Evolutionary conservation across 35 echinoderm and acorn worm genomes (phyloP).

Genomic region (Stichopus chloronotus): DNA sequence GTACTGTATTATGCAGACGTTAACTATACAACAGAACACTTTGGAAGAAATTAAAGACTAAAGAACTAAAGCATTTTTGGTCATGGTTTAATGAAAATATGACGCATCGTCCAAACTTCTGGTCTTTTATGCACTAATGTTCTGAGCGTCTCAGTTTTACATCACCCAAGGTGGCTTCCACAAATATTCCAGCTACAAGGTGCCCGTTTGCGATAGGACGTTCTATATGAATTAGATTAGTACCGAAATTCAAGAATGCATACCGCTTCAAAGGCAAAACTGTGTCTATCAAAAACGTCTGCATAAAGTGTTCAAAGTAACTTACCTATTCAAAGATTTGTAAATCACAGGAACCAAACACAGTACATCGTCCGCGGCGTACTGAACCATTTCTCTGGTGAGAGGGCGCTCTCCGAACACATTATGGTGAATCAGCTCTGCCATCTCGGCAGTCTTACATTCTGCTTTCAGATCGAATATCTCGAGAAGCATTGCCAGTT

Average conservation of each 20-base stretch:
- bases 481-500: too few relatives aligned
- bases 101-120: too few relatives aligned
- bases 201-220: background rate
- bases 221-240: background rate
- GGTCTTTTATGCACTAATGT: too few relatives aligned
- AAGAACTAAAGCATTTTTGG: too few relatives aligned
- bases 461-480: background rate
- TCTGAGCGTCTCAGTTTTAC: too few relatives aligned
- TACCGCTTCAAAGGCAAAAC: background rate
- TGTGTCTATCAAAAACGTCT: background rate
- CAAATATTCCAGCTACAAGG: background rate
- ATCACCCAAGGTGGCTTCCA: too few relatives aligned
- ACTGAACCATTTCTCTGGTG: background rate
- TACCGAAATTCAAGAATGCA: background rate
- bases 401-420: background rate
- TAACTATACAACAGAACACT: too few relatives aligned
- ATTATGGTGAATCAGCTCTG: background rate
- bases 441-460: background rate
- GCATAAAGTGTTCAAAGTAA: background rate
- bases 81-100: too few relatives aligned
- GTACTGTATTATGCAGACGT: too few relatives aligned
- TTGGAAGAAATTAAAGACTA: too few relatives aligned
- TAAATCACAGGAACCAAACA: constrained; percentile 26
- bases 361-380: background rate
- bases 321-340: constrained; percentile 21